A percentile compares a stretch with the other conserved stretches of the same genome.
These are phyloP conservation scores for Xestia ashworthii DNA, from an alignment of 2,888 invertebrate species.

Conservation along the genomic window DNA sequence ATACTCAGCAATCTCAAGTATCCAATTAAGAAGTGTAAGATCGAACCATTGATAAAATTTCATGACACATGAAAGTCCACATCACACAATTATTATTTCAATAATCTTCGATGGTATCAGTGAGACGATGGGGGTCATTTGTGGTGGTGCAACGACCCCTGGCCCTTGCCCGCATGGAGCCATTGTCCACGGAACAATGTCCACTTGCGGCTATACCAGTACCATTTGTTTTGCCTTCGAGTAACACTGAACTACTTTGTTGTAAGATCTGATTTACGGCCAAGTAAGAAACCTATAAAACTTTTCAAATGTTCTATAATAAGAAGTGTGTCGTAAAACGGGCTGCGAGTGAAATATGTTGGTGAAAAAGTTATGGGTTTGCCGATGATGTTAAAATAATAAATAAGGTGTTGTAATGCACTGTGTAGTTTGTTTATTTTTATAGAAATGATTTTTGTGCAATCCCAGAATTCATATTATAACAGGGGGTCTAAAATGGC, in stretches of 20 bases:
- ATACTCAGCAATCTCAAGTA: conserved; percentile 31
- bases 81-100: conserved; percentile 79
- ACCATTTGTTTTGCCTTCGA: conserved; percentile 67
- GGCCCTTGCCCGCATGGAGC: conserved; percentile 81
- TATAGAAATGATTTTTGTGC: conserved; percentile 10
- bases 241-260: conserved; percentile 63
- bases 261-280: conserved; percentile 59
- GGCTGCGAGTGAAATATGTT: conserved; percentile 30
- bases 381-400: conserved; percentile 27
- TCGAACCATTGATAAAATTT: conserved; percentile 44
- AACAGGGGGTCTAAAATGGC: neutral
- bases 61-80: conserved; percentile 62
- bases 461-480: neutral
- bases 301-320: conserved; percentile 46
- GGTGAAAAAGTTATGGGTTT: conserved; percentile 35
- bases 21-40: conserved; percentile 41
- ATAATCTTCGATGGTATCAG: conserved; percentile 82
- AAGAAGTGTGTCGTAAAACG: conserved; percentile 50
- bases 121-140: conserved; percentile 81
- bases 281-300: conserved; percentile 49
- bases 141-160: conserved; percentile 82
- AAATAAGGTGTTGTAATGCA: conserved; percentile 16
- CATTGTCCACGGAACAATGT: conserved; percentile 83
- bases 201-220: conserved; percentile 73
- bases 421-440: neutral